phyloP scores from a whole-genome alignment of 2,888 invertebrate genomes.

The Reticulitermes lucifugus region DNA sequence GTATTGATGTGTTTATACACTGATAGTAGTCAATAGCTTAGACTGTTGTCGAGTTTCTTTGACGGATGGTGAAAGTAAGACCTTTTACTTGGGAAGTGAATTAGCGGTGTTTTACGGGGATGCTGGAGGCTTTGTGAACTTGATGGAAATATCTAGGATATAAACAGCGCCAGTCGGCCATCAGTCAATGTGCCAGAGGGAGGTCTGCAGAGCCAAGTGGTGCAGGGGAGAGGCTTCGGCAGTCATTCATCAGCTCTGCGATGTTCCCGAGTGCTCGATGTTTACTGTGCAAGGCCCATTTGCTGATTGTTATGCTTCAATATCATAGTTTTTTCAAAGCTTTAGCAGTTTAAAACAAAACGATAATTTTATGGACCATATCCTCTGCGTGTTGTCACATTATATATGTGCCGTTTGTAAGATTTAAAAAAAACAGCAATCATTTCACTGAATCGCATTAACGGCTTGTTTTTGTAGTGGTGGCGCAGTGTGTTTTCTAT shows the following conservation, averaged over 20 bases:
- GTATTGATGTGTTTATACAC: not conserved
- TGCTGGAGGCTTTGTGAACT: not conserved
- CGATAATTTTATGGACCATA: too few species aligned
- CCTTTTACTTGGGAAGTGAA: slow-evolving; percentile 10
- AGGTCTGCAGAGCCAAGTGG: not conserved
- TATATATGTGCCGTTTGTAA: too few species aligned
- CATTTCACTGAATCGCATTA: too few species aligned
- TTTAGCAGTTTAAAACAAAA: too few species aligned
- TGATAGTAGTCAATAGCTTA: not conserved
- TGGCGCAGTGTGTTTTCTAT: too few species aligned
- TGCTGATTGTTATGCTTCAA: not conserved
- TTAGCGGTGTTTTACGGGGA: not conserved
- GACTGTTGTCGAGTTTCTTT: not conserved
- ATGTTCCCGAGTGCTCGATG: not conserved
- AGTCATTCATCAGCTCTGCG: not conserved
- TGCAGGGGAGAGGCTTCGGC: not conserved
- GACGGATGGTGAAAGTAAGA: slow-evolving; percentile 1
- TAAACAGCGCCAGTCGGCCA: not conserved
- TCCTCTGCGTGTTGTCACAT: too few species aligned
- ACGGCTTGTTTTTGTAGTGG: too few species aligned
- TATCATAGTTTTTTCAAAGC: not conserved
- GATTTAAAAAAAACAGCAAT: too few species aligned
- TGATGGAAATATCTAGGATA: slow-evolving; percentile 8
- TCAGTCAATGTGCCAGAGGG: slow-evolving; percentile 12
- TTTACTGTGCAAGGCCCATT: not conserved